Evolutionary conservation across 2,113 vertebrate genomes (phyloP).

Genomic region (Lagopus leucura): DNA sequence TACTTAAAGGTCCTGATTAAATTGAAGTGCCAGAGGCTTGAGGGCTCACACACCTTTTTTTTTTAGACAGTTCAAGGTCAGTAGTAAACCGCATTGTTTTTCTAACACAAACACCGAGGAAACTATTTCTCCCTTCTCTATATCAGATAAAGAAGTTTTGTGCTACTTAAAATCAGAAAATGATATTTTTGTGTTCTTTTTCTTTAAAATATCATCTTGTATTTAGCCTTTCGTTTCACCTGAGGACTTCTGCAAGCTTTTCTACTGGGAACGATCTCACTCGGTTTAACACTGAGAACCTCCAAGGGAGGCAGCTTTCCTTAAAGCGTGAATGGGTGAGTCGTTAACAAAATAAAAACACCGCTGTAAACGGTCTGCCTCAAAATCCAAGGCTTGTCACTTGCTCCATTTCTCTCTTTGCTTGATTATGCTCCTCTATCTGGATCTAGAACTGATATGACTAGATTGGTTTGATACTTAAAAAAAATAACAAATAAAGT

Average conservation of each 20-base stretch:
- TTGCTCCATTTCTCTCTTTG: slow-evolving; percentile 7
- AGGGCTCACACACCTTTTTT: background rate
- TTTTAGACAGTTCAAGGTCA: background rate
- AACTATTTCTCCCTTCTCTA: background rate
- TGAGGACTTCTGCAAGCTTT: background rate
- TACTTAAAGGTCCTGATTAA: background rate
- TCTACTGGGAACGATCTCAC: background rate
- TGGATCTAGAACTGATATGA: background rate
- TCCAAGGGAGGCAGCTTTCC: slow-evolving; percentile 2
- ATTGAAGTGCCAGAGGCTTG: background rate
- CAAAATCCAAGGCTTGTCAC: background rate
- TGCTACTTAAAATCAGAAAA: background rate
- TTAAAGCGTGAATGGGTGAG: slow-evolving; percentile 20
- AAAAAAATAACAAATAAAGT: no score
- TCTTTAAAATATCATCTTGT: background rate
- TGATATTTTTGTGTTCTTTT: background rate
- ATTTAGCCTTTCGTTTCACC: background rate
- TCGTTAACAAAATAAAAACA: slow-evolving; percentile 44
- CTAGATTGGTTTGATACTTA: background rate
- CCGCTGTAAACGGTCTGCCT: background rate
- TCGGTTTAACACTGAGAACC: background rate
- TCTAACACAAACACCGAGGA: background rate
- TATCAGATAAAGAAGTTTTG: background rate
- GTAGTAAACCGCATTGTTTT: background rate
- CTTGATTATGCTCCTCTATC: background rate